Evolutionary conservation across 2,113 vertebrate species (phyloP).

Genomic region (Zosterops borbonicus): DNA sequence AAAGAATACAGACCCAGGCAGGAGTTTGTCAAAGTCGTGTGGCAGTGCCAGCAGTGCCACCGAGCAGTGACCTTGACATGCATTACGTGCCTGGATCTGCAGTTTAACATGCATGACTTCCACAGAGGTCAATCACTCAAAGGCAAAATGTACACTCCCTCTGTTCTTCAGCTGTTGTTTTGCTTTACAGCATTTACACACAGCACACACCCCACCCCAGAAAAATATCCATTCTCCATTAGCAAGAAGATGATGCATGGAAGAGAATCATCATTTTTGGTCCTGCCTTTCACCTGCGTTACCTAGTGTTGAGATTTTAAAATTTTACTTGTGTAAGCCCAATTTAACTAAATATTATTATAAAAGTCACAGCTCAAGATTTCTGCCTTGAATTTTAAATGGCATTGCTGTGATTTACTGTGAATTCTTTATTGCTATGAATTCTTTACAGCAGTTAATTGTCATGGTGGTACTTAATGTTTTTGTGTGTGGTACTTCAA

Average conservation of each 20-base stretch:
- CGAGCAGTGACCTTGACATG: not conserved
- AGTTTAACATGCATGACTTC: slow-evolving; percentile 5
- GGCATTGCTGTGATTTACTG: not conserved
- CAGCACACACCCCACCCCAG: not conserved
- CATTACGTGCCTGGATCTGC: not conserved
- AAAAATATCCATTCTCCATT: not conserved
- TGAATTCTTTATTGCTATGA: not conserved
- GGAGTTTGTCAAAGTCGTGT: not conserved
- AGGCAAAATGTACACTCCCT: not conserved
- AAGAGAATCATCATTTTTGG: not conserved
- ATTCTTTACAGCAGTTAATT: not conserved
- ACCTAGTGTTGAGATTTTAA: not conserved
- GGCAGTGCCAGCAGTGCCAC: not conserved
- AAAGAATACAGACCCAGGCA: not conserved
- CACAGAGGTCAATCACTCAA: slow-evolving; percentile 28
- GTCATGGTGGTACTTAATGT: not conserved
- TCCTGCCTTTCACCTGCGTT: not conserved
- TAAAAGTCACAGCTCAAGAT: not conserved
- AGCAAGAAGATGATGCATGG: not conserved
- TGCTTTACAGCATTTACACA: not conserved
- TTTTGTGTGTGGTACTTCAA: not conserved
- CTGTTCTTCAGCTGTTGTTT: not conserved
- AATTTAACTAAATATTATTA: not conserved
- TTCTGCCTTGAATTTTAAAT: not conserved
- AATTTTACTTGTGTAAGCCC: not conserved